phyloP scores from a whole-genome alignment of 2,888 invertebrate species.

The Axea sp. region DNA sequence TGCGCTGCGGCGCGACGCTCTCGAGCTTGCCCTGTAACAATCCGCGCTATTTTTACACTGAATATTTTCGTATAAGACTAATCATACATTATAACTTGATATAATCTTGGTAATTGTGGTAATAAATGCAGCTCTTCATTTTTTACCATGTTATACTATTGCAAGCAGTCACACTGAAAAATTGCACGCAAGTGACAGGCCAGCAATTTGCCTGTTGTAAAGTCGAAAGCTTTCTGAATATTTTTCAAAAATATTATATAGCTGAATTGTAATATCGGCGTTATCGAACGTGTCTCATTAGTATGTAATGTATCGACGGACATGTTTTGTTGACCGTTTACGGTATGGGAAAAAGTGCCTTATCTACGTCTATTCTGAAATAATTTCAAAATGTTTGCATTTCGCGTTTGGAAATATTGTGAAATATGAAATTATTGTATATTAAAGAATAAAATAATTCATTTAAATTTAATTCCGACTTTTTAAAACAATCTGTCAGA shows the following conservation, averaged over 20 bases:
- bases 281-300: constrained; percentile 12
- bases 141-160: constrained; percentile 44
- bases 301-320: constrained; percentile 4
- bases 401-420: too few species aligned
- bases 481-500: too few species aligned
- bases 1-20: constrained; percentile 47
- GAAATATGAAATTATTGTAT: too few species aligned
- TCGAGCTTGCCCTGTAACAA: constrained; percentile 67
- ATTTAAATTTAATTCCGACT: too few species aligned
- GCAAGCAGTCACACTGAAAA: constrained; percentile 13
- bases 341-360: constrained; percentile 44
- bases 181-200: constrained; percentile 4
- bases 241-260: constrained; percentile 5
- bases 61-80: constrained; percentile 73
- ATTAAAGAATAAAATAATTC: too few species aligned
- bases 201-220: constrained; percentile 19
- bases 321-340: constrained; percentile 6
- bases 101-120: constrained; percentile 33
- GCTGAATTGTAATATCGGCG: constrained; percentile 4
- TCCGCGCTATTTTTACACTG: constrained; percentile 78
- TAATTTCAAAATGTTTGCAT: too few species aligned
- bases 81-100: constrained; percentile 53
- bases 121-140: constrained; percentile 33
- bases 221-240: constrained; percentile 35
- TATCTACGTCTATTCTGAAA: too few species aligned